A percentile compares a stretch with the other conserved stretches of the same genome.
Evolutionary conservation across 2,888 invertebrate species (phyloP).

Genomic region (Andrena praecox): DNA sequence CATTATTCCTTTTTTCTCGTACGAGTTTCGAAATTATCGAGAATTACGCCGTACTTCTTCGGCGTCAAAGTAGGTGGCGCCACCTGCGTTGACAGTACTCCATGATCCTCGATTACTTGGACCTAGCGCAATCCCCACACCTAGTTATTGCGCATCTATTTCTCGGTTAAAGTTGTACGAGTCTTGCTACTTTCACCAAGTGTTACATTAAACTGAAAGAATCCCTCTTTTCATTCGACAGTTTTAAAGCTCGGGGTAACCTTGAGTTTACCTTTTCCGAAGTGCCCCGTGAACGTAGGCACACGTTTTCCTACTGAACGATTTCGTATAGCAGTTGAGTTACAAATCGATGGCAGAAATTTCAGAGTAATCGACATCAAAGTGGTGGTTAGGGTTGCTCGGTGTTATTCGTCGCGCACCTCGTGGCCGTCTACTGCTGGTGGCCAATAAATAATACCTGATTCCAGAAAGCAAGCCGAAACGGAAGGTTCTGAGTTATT

Average conservation of each 20-base stretch:
- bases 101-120: too few relatives aligned
- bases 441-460: constrained; percentile 9
- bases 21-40: constrained; percentile 1
- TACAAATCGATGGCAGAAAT: constrained; percentile 9
- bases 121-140: too few relatives aligned
- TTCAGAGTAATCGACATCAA: not conserved
- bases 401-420: constrained; percentile 2
- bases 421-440: not conserved
- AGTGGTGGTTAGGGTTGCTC: not conserved
- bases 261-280: not conserved
- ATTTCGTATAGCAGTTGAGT: not conserved
- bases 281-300: not conserved
- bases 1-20: constrained; percentile 16
- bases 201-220: too few relatives aligned
- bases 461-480: not conserved
- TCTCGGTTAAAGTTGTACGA: too few relatives aligned
- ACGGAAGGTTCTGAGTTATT: not conserved
- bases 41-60: not conserved
- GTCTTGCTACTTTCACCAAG: too few relatives aligned
- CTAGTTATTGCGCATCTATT: too few relatives aligned
- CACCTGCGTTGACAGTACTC: not conserved
- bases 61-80: not conserved
- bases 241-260: too few relatives aligned
- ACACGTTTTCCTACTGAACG: not conserved
- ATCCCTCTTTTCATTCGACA: too few relatives aligned